Conservation (phyloP, 2,113 vertebrate species). For the Pollachius pollachius region DNA sequence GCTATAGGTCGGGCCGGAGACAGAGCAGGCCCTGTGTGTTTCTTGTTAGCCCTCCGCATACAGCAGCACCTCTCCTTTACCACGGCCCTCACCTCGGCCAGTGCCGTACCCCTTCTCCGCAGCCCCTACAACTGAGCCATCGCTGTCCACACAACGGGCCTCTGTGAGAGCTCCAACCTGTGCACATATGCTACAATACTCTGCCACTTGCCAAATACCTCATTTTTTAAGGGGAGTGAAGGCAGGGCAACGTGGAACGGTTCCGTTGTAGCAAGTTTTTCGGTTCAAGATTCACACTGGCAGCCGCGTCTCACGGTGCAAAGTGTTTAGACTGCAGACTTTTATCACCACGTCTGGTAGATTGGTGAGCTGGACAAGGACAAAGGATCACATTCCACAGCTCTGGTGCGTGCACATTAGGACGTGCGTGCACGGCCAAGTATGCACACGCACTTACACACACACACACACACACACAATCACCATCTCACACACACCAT, state of each 20-base stretch:
- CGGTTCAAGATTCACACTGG: neutral
- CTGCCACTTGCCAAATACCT: neutral
- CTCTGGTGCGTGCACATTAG: neutral
- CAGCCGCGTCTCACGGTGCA: neutral
- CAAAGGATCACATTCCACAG: slow-evolving; percentile 4
- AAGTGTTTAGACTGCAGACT: neutral
- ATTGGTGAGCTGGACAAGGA: neutral
- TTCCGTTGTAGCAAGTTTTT: neutral
- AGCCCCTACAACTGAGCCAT: slow-evolving; percentile 10
- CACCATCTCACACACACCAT: neutral
- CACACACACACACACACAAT: slow-evolving; percentile 1
- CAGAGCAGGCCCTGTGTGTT: slow-evolving; percentile 42
- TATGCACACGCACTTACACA: neutral
- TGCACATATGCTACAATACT: neutral
- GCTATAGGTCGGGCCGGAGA: slow-evolving; percentile 31
- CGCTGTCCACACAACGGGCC: neutral
- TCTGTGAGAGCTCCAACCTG: neutral
- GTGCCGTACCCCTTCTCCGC: slow-evolving; percentile 4
- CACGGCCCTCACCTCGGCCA: neutral
- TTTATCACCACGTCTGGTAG: neutral
- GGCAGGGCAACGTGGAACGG: no score
- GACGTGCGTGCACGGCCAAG: neutral
- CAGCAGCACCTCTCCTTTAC: slow-evolving; percentile 33
- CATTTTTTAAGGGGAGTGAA: no score
- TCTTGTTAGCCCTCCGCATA: slow-evolving; percentile 23